Conservation (phyloP, 2,113 vertebrate species). For the Garra rufa region DNA sequence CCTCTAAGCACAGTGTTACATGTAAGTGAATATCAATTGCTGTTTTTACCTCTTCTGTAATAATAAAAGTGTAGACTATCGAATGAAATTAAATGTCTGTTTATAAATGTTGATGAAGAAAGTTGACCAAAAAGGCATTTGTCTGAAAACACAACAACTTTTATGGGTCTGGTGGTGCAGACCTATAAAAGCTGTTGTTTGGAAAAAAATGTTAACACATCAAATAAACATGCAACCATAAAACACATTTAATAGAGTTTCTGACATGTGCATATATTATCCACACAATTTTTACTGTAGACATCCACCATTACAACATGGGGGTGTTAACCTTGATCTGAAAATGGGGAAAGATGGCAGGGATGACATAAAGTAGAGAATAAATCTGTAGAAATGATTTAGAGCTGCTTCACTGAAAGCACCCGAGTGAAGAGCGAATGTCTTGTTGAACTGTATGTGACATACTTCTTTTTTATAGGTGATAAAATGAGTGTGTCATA, state of each 20-base stretch:
- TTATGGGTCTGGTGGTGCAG: not conserved
- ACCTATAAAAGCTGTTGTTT: no score
- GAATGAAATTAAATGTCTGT: not conserved
- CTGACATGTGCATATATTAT: not conserved
- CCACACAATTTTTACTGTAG: not conserved
- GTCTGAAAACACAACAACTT: not conserved
- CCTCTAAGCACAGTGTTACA: not conserved
- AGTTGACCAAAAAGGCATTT: not conserved
- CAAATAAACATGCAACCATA: not conserved
- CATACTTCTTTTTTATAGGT: not conserved
- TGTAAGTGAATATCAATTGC: not conserved
- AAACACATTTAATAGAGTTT: not conserved
- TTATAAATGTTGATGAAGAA: not conserved
- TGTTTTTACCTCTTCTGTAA: not conserved
- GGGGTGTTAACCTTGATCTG: not conserved
- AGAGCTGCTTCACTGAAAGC: conserved; percentile 1
- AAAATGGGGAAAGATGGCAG: not conserved
- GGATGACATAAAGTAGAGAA: not conserved
- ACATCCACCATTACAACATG: conserved; percentile 1
- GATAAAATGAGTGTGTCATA: not conserved
- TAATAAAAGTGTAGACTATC: not conserved
- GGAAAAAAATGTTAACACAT: not conserved
- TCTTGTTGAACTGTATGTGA: not conserved
- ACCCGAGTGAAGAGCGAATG: not conserved
- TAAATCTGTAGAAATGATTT: conserved; percentile 20